Percentiles rank a stretch among this genome's conserved stretches.
Evolutionary conservation across 2,113 vertebrate species (phyloP).

Genomic region (Ciconia boyciana): DNA sequence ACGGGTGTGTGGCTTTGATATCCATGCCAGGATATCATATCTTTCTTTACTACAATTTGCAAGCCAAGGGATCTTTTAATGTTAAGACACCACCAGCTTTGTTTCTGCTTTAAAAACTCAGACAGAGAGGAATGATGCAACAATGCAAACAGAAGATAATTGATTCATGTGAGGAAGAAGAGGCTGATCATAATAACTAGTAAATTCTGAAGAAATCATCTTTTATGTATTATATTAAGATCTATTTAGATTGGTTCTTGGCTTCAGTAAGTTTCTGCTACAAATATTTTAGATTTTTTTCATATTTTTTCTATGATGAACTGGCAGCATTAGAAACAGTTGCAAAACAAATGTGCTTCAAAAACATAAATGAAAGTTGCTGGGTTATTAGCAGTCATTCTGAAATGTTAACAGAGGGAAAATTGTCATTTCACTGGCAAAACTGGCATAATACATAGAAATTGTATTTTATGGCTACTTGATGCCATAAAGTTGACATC

Average conservation of each 20-base stretch:
- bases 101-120: constrained; percentile 1
- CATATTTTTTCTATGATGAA: background rate
- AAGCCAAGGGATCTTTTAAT: background rate
- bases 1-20: background rate
- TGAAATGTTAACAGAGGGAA: background rate
- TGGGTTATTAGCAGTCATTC: background rate
- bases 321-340: constrained; percentile 19
- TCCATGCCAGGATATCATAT: background rate
- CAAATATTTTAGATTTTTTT: constrained; percentile 32
- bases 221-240: constrained; percentile 28
- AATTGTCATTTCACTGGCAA: background rate
- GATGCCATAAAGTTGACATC: background rate
- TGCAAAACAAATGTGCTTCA: constrained; percentile 51
- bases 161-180: background rate
- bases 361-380: constrained; percentile 17
- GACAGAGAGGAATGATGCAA: background rate
- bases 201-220: background rate
- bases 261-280: background rate
- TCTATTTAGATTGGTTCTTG: background rate
- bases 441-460: background rate
- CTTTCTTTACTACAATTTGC: background rate
- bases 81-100: background rate
- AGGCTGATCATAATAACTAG: background rate
- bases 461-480: background rate
- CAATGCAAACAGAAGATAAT: background rate